These are phyloP conservation scores for Busseola fusca DNA, from an alignment of 2,888 invertebrate genomes.

Conservation along the genomic window DNA sequence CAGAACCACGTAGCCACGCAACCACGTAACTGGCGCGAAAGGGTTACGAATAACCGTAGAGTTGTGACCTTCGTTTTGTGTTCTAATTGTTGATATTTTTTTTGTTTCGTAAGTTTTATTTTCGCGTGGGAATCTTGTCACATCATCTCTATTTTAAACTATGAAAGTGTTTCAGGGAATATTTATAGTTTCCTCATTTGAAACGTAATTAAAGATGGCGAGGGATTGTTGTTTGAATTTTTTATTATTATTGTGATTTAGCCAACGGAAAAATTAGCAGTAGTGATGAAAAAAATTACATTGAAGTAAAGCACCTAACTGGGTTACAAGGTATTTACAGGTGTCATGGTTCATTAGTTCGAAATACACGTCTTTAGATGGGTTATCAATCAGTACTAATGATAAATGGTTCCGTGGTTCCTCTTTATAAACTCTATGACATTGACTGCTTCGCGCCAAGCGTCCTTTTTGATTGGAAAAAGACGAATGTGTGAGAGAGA, in stretches of 20 bases:
- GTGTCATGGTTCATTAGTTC: not conserved
- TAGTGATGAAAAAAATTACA: no score
- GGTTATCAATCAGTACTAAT: not conserved
- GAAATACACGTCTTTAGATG: not conserved
- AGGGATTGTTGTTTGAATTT: not conserved
- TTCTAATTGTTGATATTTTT: slow-evolving; percentile 26
- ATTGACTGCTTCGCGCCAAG: no score
- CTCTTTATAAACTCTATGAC: no score
- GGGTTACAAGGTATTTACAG: no score
- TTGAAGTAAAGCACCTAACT: no score
- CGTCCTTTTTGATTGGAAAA: no score
- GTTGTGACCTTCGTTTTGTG: slow-evolving; percentile 42
- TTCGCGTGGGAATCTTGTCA: slow-evolving; percentile 30
- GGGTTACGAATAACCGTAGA: slow-evolving; percentile 47
- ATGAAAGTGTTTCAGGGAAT: not conserved
- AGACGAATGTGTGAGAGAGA: no score
- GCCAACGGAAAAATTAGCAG: not conserved
- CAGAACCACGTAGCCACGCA: slow-evolving; percentile 26
- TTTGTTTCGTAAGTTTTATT: slow-evolving; percentile 21
- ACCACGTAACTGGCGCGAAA: slow-evolving; percentile 48
- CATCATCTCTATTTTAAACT: not conserved
- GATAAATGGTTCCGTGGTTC: not conserved
- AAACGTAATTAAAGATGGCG: not conserved
- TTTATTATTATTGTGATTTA: not conserved
- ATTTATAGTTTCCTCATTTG: not conserved